Evolutionary conservation across 1,140 invertebrate species (phyloP).

Genomic region (Maconellicoccus hirsutus): DNA sequence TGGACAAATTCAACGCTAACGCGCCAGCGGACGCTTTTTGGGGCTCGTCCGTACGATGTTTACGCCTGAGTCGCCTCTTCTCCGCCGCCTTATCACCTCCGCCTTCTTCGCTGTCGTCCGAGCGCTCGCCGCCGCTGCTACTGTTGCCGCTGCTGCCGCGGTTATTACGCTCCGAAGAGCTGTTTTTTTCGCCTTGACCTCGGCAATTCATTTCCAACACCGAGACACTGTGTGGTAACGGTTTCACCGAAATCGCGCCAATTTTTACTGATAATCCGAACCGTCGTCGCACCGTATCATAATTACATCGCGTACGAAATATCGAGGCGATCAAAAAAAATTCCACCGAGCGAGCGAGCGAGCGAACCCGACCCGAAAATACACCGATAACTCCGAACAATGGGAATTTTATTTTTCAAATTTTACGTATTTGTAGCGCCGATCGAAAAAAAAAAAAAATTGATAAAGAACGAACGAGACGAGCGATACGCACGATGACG

Average conservation of each 20-base stretch:
- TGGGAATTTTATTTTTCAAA: not conserved
- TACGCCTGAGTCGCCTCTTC: not conserved
- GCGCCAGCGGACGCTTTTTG: not conserved
- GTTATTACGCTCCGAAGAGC: not conserved
- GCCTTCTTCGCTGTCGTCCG: not conserved
- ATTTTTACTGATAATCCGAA: constrained; percentile 10
- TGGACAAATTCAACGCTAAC: not conserved
- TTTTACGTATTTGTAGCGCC: too few species aligned
- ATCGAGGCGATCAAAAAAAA: too few species aligned
- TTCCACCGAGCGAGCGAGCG: too few species aligned
- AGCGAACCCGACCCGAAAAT: too few species aligned
- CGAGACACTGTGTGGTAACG: not conserved
- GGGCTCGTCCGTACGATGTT: not conserved
- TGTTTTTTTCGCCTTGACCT: not conserved
- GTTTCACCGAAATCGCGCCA: not conserved
- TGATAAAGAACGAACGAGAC: not conserved
- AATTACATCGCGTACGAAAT: not conserved
- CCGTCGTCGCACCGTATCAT: constrained; percentile 12
- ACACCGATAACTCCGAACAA: too few species aligned
- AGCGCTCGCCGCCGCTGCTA: not conserved
- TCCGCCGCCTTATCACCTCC: not conserved
- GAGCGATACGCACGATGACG: not conserved
- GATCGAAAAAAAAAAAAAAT: not conserved
- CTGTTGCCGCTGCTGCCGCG: not conserved
- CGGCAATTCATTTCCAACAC: not conserved